Conservation (phyloP, 2,797 vertebrate species). For the Picus viridis region DNA sequence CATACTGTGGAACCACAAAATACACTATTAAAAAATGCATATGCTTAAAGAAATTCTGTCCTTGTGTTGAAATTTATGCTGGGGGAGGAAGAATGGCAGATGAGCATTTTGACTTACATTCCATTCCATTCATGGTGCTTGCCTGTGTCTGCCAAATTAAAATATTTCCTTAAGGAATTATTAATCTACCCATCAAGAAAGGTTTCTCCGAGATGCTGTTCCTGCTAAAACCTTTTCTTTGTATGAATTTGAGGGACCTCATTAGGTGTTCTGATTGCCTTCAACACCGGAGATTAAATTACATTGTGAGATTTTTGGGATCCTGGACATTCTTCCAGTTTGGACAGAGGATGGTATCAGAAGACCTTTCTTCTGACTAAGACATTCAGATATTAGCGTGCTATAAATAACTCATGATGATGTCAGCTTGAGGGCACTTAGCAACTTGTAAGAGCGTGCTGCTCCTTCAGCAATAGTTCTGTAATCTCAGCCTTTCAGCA, state of each 20-base stretch:
- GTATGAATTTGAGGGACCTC: not conserved
- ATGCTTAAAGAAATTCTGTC: not conserved
- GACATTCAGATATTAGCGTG: not conserved
- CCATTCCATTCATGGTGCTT: not conserved
- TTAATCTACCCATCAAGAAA: not conserved
- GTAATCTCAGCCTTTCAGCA: conserved; percentile 52
- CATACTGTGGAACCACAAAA: not conserved
- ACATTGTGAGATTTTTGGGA: not conserved
- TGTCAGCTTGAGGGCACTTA: conserved; percentile 40
- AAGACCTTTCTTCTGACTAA: not conserved
- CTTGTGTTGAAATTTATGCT: not conserved
- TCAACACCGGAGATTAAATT: not conserved
- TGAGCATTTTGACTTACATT: not conserved
- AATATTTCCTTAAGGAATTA: conserved; percentile 9
- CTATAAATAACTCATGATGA: conserved; percentile 59
- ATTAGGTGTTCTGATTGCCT: not conserved
- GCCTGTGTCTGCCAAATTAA: not conserved
- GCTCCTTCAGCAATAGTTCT: conserved; percentile 45
- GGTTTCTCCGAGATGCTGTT: not conserved
- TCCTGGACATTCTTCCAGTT: not conserved
- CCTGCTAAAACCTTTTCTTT: not conserved
- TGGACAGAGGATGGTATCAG: not conserved
- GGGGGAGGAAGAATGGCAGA: not conserved
- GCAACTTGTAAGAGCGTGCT: not conserved
- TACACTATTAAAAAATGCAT: not conserved